phyloP scores from a whole-genome alignment of 2,888 invertebrate species.

The Tipula unca region DNA sequence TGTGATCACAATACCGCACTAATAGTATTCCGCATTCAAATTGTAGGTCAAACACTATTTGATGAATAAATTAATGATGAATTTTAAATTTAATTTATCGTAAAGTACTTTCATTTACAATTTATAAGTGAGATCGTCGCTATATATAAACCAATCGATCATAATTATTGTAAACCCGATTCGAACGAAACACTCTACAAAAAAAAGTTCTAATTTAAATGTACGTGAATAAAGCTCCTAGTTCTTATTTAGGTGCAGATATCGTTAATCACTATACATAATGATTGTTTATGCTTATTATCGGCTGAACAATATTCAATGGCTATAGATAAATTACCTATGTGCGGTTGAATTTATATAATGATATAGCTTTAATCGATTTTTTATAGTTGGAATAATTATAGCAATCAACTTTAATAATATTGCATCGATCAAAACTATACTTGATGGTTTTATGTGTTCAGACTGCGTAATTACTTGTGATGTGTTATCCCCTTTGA shows the following conservation, averaged over 20 bases:
- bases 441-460: neutral
- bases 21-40: neutral
- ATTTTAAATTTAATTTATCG: neutral
- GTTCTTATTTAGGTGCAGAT: too few species aligned
- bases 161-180: neutral
- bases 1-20: neutral
- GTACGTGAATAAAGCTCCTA: too few species aligned
- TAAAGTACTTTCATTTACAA: neutral
- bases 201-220: neutral
- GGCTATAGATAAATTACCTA: neutral
- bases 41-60: neutral
- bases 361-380: neutral
- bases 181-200: neutral
- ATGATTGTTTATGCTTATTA: neutral
- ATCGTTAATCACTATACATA: neutral
- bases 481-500: neutral
- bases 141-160: neutral
- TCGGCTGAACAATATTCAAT: neutral
- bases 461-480: neutral
- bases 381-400: neutral
- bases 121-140: too few species aligned
- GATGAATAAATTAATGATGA: neutral
- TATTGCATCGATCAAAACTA: neutral
- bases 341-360: neutral
- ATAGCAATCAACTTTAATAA: neutral